A percentile compares a stretch with the other conserved stretches of the same genome.
Evolutionary conservation across 2,113 vertebrate genomes (phyloP).

Genomic region (Prunella himalayana): DNA sequence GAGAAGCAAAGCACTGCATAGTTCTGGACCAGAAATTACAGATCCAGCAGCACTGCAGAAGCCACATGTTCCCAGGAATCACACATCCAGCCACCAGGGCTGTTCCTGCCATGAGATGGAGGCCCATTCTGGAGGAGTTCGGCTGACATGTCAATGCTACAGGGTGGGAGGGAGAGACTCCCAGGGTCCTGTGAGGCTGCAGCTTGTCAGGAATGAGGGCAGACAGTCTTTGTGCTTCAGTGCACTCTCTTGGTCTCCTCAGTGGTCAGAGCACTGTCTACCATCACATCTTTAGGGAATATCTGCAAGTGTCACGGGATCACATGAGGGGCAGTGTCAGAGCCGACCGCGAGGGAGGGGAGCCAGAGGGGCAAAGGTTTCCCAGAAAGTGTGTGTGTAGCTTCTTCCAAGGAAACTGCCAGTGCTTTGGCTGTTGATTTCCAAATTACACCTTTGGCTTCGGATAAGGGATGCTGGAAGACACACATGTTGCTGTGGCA

Average conservation of each 20-base stretch:
- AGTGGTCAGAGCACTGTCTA: not conserved
- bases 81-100: not conserved
- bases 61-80: not conserved
- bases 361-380: not conserved
- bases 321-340: not conserved
- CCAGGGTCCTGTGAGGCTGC: not conserved
- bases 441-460: slow-evolving; percentile 79
- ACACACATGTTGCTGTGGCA: slow-evolving; percentile 72
- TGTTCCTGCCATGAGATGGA: not conserved
- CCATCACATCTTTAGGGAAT: not conserved
- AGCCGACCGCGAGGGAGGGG: not conserved
- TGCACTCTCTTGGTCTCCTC: not conserved
- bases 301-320: not conserved
- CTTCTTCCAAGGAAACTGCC: slow-evolving; percentile 59
- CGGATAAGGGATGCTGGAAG: slow-evolving; percentile 26
- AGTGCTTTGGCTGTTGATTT: slow-evolving; percentile 67
- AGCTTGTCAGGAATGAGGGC: rapidly evolving
- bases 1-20: not conserved
- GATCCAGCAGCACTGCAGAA: not conserved
- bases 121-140: not conserved
- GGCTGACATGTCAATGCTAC: not conserved
- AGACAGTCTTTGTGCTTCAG: not conserved
- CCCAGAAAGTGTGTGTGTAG: not conserved
- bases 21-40: not conserved
- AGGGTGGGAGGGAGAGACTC: not conserved